phyloP scores from a whole-genome alignment of 1,140 invertebrate species.

The Calosoma granatense region DNA sequence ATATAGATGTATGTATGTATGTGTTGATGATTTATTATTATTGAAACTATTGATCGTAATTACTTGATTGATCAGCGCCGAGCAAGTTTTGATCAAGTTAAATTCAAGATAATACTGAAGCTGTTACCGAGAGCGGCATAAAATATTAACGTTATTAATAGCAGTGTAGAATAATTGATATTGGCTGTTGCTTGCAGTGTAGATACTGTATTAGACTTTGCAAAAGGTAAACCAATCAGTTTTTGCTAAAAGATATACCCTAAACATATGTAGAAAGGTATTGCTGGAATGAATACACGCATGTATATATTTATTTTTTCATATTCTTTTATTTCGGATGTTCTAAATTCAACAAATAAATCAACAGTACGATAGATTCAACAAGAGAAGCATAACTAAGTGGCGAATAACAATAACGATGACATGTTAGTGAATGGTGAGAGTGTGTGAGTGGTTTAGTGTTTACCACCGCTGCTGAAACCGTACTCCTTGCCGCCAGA shows the following conservation, averaged over 20 bases:
- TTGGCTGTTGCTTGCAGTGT: no score
- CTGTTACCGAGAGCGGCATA: background rate
- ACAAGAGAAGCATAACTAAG: background rate
- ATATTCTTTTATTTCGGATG: background rate
- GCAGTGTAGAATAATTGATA: no score
- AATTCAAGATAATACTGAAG: background rate
- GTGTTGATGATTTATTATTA: no score
- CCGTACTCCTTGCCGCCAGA: conserved; percentile 46
- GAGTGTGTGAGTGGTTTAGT: no score
- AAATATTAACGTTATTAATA: conserved; percentile 1
- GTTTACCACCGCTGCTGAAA: conserved; percentile 41
- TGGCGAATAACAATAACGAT: no score
- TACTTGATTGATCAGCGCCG: background rate
- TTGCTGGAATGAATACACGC: no score
- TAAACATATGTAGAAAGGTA: no score
- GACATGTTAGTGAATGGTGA: no score
- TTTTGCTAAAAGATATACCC: no score
- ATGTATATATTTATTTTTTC: no score
- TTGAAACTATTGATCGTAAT: conserved; percentile 6
- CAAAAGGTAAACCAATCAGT: no score
- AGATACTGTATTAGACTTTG: no score
- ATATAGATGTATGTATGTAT: background rate
- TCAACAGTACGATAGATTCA: background rate
- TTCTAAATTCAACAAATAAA: background rate
- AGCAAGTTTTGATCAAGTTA: conserved; percentile 1